These are phyloP conservation scores for Haplotaxodon microlepis DNA, from an alignment of 2,113 vertebrate species.

Conservation along the genomic window DNA sequence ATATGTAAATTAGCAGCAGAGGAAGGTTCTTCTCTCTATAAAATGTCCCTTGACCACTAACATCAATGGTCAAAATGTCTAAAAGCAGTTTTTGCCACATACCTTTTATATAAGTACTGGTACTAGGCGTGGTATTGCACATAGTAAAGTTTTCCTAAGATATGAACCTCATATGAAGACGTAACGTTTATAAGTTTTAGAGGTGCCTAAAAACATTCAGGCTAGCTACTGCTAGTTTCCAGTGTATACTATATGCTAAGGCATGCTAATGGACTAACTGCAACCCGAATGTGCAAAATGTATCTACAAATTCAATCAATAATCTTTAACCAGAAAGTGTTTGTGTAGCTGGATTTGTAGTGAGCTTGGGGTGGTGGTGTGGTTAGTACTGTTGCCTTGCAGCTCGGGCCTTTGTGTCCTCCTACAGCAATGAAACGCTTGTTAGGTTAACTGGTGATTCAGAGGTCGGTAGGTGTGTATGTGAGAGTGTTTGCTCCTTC, in stretches of 20 bases:
- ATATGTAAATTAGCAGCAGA: neutral
- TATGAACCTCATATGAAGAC: neutral
- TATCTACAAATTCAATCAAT: neutral
- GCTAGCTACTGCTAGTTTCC: neutral
- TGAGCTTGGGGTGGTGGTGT: neutral
- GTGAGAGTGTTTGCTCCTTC: neutral
- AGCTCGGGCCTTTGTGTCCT: neutral
- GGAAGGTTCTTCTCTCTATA: neutral
- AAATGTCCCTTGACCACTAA: neutral
- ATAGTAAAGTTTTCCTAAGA: neutral
- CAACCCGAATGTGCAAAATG: neutral
- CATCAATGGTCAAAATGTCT: neutral
- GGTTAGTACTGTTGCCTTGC: neutral
- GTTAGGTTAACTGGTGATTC: neutral
- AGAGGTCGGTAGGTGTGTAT: neutral
- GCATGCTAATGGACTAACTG: neutral
- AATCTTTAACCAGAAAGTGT: neutral
- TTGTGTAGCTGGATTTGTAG: neutral
- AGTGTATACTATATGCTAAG: neutral
- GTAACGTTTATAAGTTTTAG: neutral
- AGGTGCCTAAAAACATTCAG: neutral
- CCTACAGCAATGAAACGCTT: accelerated
- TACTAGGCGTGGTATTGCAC: neutral
- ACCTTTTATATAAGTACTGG: neutral
- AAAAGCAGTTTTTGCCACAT: neutral